Percentiles rank a stretch among this genome's conserved stretches.
phyloP scores from a whole-genome alignment of 1,140 invertebrate genomes.

The Eufriesea mexicana region DNA sequence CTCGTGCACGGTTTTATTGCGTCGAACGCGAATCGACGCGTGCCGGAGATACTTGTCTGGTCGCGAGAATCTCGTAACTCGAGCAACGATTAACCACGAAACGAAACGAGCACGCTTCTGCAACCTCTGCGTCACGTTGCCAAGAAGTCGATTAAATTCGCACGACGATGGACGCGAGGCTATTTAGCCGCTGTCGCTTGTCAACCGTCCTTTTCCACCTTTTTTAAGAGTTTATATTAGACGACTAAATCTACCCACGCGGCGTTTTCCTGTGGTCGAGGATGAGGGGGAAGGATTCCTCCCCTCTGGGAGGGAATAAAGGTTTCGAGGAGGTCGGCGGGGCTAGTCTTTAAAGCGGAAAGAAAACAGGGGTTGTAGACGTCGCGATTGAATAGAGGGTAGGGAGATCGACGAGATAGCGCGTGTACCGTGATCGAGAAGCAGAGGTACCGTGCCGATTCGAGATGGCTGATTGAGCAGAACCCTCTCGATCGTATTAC shows the following conservation, averaged over 20 bases:
- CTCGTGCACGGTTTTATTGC: not conserved
- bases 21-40: not conserved
- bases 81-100: not conserved
- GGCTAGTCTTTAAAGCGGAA: too few species aligned
- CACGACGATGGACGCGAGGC: too few species aligned
- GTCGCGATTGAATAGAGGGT: not conserved
- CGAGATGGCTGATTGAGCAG: slow-evolving; percentile 57
- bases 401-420: slow-evolving; percentile 52
- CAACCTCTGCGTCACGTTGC: not conserved
- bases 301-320: not conserved
- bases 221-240: too few species aligned
- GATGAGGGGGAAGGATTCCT: too few species aligned
- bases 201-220: too few species aligned
- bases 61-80: not conserved
- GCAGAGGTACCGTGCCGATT: not conserved
- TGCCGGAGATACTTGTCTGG: too few species aligned
- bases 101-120: not conserved
- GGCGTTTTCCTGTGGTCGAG: too few species aligned
- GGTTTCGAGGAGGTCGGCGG: not conserved
- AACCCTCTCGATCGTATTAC: not conserved
- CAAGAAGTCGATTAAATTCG: not conserved
- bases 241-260: too few species aligned
- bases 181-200: too few species aligned
- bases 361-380: not conserved
- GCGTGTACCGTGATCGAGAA: slow-evolving; percentile 36